A percentile compares a stretch with the other conserved stretches of the same genome.
Evolutionary conservation across 2,113 vertebrate genomes (phyloP).

Genomic region (Cettia cetti): DNA sequence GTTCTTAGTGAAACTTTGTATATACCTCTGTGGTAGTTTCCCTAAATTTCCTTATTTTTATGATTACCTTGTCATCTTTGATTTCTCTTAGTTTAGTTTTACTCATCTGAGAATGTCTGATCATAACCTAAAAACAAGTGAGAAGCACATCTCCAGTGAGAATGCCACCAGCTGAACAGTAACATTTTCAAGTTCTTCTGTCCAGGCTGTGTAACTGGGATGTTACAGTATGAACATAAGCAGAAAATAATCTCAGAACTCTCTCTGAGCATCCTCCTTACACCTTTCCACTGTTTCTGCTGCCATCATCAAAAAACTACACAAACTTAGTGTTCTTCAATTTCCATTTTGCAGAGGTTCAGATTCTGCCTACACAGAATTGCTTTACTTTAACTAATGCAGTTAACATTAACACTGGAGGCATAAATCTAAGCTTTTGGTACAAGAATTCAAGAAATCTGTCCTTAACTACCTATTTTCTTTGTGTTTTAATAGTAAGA

Average conservation of each 20-base stretch:
- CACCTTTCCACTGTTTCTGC: background rate
- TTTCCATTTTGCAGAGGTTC: background rate
- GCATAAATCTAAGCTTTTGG: background rate
- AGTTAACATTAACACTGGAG: background rate
- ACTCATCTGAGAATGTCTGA: background rate
- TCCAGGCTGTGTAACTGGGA: background rate
- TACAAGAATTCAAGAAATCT: background rate
- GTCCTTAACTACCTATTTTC: background rate
- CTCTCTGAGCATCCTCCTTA: background rate
- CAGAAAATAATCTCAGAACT: background rate
- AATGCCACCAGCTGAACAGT: background rate
- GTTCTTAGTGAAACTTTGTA: background rate
- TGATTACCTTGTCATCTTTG: background rate
- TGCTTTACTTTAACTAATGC: background rate
- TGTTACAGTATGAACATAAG: background rate
- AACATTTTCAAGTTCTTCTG: background rate
- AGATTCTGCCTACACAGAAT: background rate
- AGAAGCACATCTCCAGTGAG: background rate
- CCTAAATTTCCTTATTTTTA: background rate
- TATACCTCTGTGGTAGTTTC: background rate
- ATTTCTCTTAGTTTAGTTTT: background rate
- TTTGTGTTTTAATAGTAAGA: background rate
- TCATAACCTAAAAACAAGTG: background rate
- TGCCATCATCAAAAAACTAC: background rate
- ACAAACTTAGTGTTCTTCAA: background rate